Percentiles rank a stretch among this genome's conserved stretches.
These are phyloP conservation scores for Listrodromus nycthemerus DNA, from an alignment of 2,888 invertebrate species.

Conservation along the genomic window DNA sequence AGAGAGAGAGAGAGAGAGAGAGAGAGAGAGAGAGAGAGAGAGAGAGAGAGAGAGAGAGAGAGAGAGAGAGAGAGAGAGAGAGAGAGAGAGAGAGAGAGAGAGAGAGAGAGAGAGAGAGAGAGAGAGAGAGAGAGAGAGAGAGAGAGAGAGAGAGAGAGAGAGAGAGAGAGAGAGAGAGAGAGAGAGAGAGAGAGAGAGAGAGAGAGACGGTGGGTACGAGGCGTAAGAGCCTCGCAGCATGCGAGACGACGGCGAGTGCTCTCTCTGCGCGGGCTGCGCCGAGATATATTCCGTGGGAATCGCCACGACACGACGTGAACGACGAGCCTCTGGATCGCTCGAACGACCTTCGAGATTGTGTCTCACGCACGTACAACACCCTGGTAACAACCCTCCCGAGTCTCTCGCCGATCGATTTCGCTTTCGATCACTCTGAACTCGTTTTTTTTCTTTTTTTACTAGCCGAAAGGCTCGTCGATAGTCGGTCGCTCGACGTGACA, in stretches of 20 bases:
- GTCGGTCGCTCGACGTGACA: not conserved
- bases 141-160: slow-evolving; percentile 6
- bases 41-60: slow-evolving; percentile 1
- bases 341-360: slow-evolving; percentile 42
- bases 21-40: slow-evolving; percentile 10
- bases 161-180: slow-evolving; percentile 11
- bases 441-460: not conserved
- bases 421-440: not conserved
- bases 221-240: slow-evolving; percentile 8
- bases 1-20: slow-evolving; percentile 11
- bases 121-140: slow-evolving; percentile 1
- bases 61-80: slow-evolving; percentile 6
- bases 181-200: not conserved
- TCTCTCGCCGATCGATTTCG: slow-evolving; percentile 6
- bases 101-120: slow-evolving; percentile 10
- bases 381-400: slow-evolving; percentile 36
- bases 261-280: slow-evolving; percentile 14
- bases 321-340: slow-evolving; percentile 50
- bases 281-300: slow-evolving; percentile 58
- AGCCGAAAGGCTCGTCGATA: not conserved
- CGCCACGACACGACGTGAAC: slow-evolving; percentile 69
- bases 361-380: slow-evolving; percentile 45
- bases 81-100: slow-evolving; percentile 11
- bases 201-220: slow-evolving; percentile 23
- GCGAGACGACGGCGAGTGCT: slow-evolving; percentile 32